Evolutionary conservation across 2,888 invertebrate genomes (phyloP), one percentile per base, ranked within the genome.

Genomic region (Proisotoma minuta): DNA sequence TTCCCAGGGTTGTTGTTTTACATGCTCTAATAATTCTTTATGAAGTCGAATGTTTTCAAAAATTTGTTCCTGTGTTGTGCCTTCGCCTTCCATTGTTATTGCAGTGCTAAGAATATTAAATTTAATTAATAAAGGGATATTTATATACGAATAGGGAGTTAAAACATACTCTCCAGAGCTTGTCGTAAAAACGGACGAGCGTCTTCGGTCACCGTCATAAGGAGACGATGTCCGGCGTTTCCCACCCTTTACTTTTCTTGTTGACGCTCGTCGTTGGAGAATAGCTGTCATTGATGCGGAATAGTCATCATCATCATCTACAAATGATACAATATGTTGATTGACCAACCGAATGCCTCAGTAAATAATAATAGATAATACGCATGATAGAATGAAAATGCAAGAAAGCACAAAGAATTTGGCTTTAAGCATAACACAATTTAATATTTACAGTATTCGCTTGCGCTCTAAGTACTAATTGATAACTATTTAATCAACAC

Each of bases 1-100:
- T 27, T 85, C 85, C 83, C 91, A 87, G 2, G 91, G 91, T 75
- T 91, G 90, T 75, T 88, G 84, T 75, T 90, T 91, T 12, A 93
- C 89, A 49, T 87, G 89, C 69, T 87, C 87, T 66, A 95, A 80
- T 0, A 95, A 91, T 78, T 95, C 94, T 77, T 94, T 94, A 78
- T 95, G 93, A 29, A 94, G 79, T 70, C 88, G 86, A 64, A 95
- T 87, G 75, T 91, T 93, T 78, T 92, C 92, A 76, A 89, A 89
- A 70, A 93, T 91, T 79, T 91, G 89, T 76, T 92, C 91, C 76
- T 92, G 88, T 0, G 86, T 86, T 70, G 87, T 86, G 26, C 89
- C 91, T 65, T 63, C 72, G 1, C 70, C 70, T 20, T 90, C 91
- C 77, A 89, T 82, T 1, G 87, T 87, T 75, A 87, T 87, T 15